Conservation (phyloP, 2,888 invertebrate species). For the Notocelia uddmanniana region DNA sequence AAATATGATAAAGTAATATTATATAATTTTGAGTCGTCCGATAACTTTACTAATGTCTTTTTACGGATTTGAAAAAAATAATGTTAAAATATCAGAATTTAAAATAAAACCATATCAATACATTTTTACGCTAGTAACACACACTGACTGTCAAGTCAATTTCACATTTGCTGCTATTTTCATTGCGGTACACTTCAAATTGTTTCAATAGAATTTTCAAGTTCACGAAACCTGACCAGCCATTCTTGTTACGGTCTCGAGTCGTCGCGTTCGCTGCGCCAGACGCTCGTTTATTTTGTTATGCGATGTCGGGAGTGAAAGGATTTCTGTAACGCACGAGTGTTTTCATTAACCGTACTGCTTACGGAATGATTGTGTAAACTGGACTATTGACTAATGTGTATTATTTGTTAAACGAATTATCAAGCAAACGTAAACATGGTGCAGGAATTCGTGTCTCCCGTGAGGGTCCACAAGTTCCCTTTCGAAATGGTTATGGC, state of each 20-base stretch:
- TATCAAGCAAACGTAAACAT: constrained; percentile 81
- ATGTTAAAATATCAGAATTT: not conserved
- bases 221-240: constrained; percentile 55
- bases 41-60: not conserved
- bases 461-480: constrained; percentile 97
- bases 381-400: constrained; percentile 62
- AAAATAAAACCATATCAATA: constrained; percentile 1
- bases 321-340: constrained; percentile 52
- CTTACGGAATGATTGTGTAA: constrained; percentile 70
- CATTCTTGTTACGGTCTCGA: constrained; percentile 47
- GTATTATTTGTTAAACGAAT: constrained; percentile 57
- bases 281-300: constrained; percentile 67
- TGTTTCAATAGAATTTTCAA: constrained; percentile 65
- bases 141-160: constrained; percentile 44
- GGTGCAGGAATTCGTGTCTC: constrained; percentile 98
- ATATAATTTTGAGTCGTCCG: too few species aligned
- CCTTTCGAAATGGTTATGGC: constrained; percentile 98
- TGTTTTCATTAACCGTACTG: constrained; percentile 48
- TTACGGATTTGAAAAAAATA: not conserved
- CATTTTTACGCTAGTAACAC: constrained; percentile 49
- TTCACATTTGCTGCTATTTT: constrained; percentile 57
- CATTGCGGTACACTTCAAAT: constrained; percentile 66
- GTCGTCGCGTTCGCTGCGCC: constrained; percentile 59
- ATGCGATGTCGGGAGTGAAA: constrained; percentile 69
- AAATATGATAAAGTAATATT: not conserved